A percentile compares a stretch with the other conserved stretches of the same genome.
phyloP scores from a whole-genome alignment of 2,113 vertebrate species.

The Cervus canadensis region DNA sequence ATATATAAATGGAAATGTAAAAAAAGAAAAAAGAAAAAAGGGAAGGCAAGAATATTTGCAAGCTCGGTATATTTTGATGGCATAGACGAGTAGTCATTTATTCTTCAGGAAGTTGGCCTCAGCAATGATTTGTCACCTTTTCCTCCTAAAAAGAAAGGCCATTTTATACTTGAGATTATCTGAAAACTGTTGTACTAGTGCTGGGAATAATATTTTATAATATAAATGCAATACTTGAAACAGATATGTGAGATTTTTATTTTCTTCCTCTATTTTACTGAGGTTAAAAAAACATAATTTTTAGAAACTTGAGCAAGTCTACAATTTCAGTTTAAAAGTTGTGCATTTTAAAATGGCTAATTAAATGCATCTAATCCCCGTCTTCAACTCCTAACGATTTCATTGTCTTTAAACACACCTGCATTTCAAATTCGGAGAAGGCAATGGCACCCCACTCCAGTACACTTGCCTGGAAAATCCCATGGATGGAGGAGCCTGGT shows the following conservation, averaged over 20 bases:
- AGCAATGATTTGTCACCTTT: not conserved
- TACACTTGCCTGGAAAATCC: too few species aligned
- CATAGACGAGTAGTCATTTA: slow-evolving; percentile 23
- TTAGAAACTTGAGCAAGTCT: not conserved
- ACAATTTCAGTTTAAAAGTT: not conserved
- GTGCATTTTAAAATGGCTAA: not conserved
- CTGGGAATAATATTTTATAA: not conserved
- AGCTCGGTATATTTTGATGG: slow-evolving; percentile 39
- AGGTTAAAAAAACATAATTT: not conserved
- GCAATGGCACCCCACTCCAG: too few species aligned
- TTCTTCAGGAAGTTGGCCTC: slow-evolving; percentile 22
- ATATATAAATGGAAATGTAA: slow-evolving; percentile 63
- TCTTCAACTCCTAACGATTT: not conserved
- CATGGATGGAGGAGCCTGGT: too few species aligned
- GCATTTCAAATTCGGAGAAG: not conserved
- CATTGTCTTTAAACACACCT: not conserved
- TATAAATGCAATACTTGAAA: not conserved
- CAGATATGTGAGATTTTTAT: not conserved
- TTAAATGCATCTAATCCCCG: not conserved
- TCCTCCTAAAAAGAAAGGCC: not conserved
- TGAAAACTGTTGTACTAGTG: not conserved
- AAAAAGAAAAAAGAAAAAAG: slow-evolving; percentile 52
- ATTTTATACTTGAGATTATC: not conserved
- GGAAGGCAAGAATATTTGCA: slow-evolving; percentile 52
- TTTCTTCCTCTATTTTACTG: not conserved